Conservation (phyloP, 2,113 vertebrate genomes). For the Poeciliopsis prolifica region DNA sequence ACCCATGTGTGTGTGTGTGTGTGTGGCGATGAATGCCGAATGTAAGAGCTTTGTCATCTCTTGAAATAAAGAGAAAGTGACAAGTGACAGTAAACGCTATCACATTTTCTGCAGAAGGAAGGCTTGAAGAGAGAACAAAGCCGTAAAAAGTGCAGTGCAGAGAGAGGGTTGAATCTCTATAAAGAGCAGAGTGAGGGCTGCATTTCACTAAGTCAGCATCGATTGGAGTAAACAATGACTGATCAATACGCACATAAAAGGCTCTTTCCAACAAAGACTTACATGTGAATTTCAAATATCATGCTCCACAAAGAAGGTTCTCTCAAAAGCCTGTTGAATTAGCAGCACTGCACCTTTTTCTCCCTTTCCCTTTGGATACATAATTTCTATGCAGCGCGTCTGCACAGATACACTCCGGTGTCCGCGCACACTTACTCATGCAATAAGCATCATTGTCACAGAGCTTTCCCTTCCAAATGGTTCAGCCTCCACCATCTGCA, state of each 20-base stretch:
- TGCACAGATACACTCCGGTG: constrained; percentile 51
- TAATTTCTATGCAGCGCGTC: constrained; percentile 19
- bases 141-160: constrained; percentile 29
- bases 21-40: constrained; percentile 65
- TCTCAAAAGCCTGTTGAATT: constrained; percentile 55
- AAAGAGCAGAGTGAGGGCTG: constrained; percentile 63
- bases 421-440: constrained; percentile 72
- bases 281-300: constrained; percentile 64
- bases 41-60: constrained; percentile 74
- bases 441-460: constrained; percentile 78
- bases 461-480: constrained; percentile 67
- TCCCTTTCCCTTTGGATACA: not conserved
- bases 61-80: constrained; percentile 79
- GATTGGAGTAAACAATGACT: constrained; percentile 75
- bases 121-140: constrained; percentile 79
- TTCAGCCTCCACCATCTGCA: constrained; percentile 76
- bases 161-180: constrained; percentile 70
- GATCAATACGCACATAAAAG: constrained; percentile 75
- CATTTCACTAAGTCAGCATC: constrained; percentile 66
- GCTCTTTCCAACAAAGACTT: constrained; percentile 60
- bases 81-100: constrained; percentile 80
- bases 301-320: constrained; percentile 31
- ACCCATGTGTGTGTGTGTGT: constrained; percentile 17
- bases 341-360: constrained; percentile 22
- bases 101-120: constrained; percentile 56